phyloP scores from a whole-genome alignment of 1,140 invertebrate species.

The Orchesella cincta region DNA sequence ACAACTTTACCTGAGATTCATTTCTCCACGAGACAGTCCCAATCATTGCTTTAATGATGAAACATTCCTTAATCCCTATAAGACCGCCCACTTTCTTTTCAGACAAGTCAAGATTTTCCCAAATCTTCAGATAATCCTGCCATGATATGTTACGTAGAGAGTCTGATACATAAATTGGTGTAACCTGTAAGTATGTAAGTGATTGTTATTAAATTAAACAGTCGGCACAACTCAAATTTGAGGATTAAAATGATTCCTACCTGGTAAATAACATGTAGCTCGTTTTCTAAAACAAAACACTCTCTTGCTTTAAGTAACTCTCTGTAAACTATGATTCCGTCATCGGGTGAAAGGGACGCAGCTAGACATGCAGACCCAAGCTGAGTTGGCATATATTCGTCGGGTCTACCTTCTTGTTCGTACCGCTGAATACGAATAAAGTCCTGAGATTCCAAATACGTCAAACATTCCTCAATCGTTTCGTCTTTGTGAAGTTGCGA shows the following conservation, averaged over 20 bases:
- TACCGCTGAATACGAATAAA: slow-evolving; percentile 55
- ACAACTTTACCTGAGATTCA: slow-evolving; percentile 57
- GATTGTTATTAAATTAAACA: not conserved
- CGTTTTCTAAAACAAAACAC: slow-evolving; percentile 89
- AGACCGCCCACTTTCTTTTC: slow-evolving; percentile 83
- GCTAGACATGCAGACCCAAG: slow-evolving; percentile 88
- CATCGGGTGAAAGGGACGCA: slow-evolving; percentile 88
- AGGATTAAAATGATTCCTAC: slow-evolving; percentile 58
- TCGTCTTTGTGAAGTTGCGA: slow-evolving; percentile 38
- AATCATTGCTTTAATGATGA: slow-evolving; percentile 76
- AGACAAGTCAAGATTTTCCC: slow-evolving; percentile 76
- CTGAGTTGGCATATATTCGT: slow-evolving; percentile 74
- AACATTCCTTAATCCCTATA: slow-evolving; percentile 89
- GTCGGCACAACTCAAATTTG: no score
- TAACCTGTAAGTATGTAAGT: no score
- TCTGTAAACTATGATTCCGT: slow-evolving; percentile 81
- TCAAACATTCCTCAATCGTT: slow-evolving; percentile 61
- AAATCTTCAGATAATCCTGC: slow-evolving; percentile 80
- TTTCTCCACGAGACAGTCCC: slow-evolving; percentile 64
- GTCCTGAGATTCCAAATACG: slow-evolving; percentile 64
- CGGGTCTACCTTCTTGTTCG: slow-evolving; percentile 54
- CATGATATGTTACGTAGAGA: slow-evolving; percentile 73
- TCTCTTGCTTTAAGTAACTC: slow-evolving; percentile 88
- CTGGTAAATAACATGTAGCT: slow-evolving; percentile 92
- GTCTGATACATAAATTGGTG: slow-evolving; percentile 77